Evolutionary conservation across 2,113 vertebrate genomes (phyloP), one percentile per base, ranked within the genome.

Genomic region (Shinisaurus crocodilurus): DNA sequence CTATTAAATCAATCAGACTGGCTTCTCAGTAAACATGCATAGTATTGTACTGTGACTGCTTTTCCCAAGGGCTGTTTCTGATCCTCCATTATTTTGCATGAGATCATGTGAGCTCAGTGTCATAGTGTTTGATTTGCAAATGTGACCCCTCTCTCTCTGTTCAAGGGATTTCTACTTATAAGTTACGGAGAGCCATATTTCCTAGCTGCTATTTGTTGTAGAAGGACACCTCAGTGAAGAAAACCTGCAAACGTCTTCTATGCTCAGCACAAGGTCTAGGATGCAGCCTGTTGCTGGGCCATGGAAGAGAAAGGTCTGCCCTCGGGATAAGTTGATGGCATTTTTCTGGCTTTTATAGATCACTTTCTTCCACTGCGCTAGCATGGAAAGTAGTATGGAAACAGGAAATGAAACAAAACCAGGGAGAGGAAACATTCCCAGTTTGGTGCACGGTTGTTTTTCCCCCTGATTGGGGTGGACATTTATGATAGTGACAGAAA

Each of bases 271-370:
- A 37, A 57, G 67, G 8, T 34, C n/a, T 67, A 43, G 54, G 57
- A 69, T 20, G 18, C 80, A 82, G 65, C 32, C 45, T 54, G 1
- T 81, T 60, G 48, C 18, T 1, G 43, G 63, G 16, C 45, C 40
- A 63, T 69, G 6, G 13, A 75, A 75, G 65, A 65, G 40, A 34
- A 87, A 48, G 54, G 7, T 37, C 57, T 60, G 54, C 40, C 32
- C 18, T 88, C 60, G 69, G 50, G 70, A 48, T 15, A 77, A n/a
- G 40, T 43, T 27, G 6, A 77, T 45, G 10, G 37, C n/a, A 63
- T 85, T 86, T 69, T 65, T 87, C 54, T 79, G 57, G 86, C 57
- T 65, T 48, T 79, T 79, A 48, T 45, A 89, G 65, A 65, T 50
- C 5, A 43, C 32, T 65, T 77, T 85, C 43, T 67, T 50, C 43